phyloP scores from a whole-genome alignment of 2,797 vertebrate genomes.

The Nyctibius grandis region DNA sequence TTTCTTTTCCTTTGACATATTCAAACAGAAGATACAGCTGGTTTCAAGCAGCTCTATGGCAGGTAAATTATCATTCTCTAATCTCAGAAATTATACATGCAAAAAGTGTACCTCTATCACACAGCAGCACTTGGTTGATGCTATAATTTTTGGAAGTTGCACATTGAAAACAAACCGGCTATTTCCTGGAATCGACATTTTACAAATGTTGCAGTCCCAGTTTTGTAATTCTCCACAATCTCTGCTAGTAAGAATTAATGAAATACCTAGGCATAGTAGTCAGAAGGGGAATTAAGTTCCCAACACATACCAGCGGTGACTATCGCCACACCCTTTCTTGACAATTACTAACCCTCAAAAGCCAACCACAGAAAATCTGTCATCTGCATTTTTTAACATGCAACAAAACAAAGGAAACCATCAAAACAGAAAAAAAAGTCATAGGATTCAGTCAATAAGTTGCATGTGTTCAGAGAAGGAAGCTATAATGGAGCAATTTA shows the following conservation, averaged over 20 bases:
- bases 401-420: background rate
- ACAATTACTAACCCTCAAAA: conserved; percentile 8
- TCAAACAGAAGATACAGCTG: background rate
- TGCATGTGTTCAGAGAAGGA: background rate
- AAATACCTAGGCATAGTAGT: conserved; percentile 58
- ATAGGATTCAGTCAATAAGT: background rate
- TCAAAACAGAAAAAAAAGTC: background rate
- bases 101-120: background rate
- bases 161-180: background rate
- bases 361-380: background rate
- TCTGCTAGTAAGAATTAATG: conserved; percentile 12
- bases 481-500: background rate
- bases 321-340: background rate
- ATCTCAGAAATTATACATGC: background rate
- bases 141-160: background rate
- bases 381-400: background rate
- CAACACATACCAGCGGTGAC: background rate
- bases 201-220: background rate
- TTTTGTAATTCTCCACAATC: conserved; percentile 42
- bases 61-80: background rate
- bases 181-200: background rate
- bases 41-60: background rate
- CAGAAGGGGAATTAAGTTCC: conserved; percentile 35
- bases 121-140: background rate
- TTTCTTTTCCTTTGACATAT: background rate